These are phyloP conservation scores for Scleropages formosus DNA, from an alignment of 2,797 vertebrate genomes.

Conservation along the genomic window DNA sequence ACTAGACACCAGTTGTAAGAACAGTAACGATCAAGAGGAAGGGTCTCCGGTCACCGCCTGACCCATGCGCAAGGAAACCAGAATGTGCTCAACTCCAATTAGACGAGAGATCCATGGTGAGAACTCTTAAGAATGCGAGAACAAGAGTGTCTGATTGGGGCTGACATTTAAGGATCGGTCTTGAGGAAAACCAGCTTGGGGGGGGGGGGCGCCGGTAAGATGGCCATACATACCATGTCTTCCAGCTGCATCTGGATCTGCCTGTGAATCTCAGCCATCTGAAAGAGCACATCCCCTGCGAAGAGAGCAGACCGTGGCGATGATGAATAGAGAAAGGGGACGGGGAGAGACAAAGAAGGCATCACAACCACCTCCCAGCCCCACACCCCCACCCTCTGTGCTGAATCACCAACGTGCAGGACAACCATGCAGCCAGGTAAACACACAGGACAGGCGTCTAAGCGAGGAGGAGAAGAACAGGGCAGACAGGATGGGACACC, in stretches of 20 bases:
- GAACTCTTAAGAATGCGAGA: not conserved
- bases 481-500: conserved; percentile 50
- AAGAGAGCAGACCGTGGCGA: conserved; percentile 43
- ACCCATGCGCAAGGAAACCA: not conserved
- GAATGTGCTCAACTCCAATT: conserved; percentile 5
- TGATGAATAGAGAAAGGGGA: conserved; percentile 20
- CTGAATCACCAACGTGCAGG: conserved; percentile 54
- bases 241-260: conserved; percentile 98
- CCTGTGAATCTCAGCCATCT: conserved; percentile 97
- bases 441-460: conserved; percentile 49
- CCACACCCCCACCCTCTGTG: conserved; percentile 29
- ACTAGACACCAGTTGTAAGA: no score
- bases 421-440: conserved; percentile 60
- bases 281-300: conserved; percentile 94
- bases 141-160: not conserved
- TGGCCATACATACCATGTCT: conserved; percentile 83
- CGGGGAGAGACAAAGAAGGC: conserved; percentile 28
- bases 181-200: not conserved
- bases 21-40: no score
- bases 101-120: not conserved
- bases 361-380: not conserved
- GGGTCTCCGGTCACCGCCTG: no score
- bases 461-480: conserved; percentile 34
- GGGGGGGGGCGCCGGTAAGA: not conserved
- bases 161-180: not conserved